Evolutionary conservation across 2,113 vertebrate species (phyloP).

Genomic region (Atherinomorus stipes): DNA sequence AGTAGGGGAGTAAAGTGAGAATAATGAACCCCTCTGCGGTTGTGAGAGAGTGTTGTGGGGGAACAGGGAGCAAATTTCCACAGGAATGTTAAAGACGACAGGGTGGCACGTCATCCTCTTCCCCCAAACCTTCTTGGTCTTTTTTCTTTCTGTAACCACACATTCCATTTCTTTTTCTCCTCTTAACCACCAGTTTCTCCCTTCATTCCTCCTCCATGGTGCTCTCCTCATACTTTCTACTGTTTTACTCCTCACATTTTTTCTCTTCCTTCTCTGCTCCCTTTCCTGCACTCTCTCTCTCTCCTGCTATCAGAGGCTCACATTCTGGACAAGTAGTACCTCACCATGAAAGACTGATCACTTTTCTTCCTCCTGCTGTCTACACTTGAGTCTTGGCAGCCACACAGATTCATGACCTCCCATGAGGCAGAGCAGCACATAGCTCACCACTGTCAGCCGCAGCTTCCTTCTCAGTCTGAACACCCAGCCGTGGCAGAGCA

Average conservation of each 20-base stretch:
- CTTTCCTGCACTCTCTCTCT: slow-evolving; percentile 5
- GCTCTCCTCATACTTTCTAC: background rate
- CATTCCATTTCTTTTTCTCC: slow-evolving; percentile 3
- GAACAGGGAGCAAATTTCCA: slow-evolving; percentile 54
- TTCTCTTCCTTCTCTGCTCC: background rate
- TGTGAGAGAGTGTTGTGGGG: slow-evolving; percentile 54
- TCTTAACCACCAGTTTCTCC: too few relatives aligned
- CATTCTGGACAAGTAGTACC: slow-evolving; percentile 45
- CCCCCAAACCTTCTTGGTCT: slow-evolving; percentile 4
- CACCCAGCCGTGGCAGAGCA: slow-evolving; percentile 42
- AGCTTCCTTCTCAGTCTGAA: slow-evolving; percentile 36
- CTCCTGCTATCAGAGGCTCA: slow-evolving; percentile 41
- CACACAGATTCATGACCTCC: slow-evolving; percentile 72
- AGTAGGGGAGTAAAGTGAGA: slow-evolving; percentile 75
- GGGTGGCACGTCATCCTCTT: slow-evolving; percentile 22
- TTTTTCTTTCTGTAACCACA: background rate
- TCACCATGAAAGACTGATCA: slow-evolving; percentile 66
- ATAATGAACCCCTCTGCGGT: slow-evolving; percentile 74
- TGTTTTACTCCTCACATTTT: background rate
- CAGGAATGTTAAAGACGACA: slow-evolving; percentile 33
- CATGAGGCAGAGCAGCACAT: slow-evolving; percentile 55
- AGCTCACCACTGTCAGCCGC: slow-evolving; percentile 60
- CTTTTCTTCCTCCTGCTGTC: slow-evolving; percentile 66
- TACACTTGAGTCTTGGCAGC: slow-evolving; percentile 50
- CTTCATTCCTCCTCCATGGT: background rate